Evolutionary conservation across 2,797 vertebrate genomes (phyloP).

Genomic region (Phrynocephalus vlangalii): DNA sequence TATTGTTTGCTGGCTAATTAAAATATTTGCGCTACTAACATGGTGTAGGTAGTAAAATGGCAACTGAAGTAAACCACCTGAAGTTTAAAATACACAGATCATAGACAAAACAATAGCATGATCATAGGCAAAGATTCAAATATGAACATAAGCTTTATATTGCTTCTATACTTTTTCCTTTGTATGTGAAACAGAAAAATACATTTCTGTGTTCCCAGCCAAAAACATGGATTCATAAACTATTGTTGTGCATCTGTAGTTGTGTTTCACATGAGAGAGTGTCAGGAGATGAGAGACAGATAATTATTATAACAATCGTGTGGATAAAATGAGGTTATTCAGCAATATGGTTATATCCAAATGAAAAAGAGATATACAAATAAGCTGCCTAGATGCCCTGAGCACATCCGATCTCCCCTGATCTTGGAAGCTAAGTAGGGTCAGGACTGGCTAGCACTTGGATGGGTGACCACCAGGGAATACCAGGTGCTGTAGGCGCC

Average conservation of each 20-base stretch:
- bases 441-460: too few species aligned
- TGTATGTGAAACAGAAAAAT: neutral
- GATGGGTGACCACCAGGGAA: too few species aligned
- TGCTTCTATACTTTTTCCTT: neutral
- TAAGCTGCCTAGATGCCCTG: too few species aligned
- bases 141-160: neutral
- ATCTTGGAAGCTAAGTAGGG: too few species aligned
- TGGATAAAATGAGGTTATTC: neutral
- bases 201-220: neutral
- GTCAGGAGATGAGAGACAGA: too few species aligned
- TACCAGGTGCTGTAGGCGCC: too few species aligned
- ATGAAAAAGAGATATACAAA: neutral
- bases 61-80: neutral
- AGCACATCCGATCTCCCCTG: too few species aligned
- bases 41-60: neutral
- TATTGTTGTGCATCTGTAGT: neutral
- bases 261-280: neutral
- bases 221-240: constrained; percentile 12
- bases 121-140: too few species aligned
- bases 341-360: neutral
- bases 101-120: too few species aligned
- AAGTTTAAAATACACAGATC: neutral
- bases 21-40: neutral
- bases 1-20: neutral
- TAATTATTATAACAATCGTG: too few species aligned